These are phyloP conservation scores for Tribolium madens DNA, from an alignment of 1,140 invertebrate species.

Conservation along the genomic window DNA sequence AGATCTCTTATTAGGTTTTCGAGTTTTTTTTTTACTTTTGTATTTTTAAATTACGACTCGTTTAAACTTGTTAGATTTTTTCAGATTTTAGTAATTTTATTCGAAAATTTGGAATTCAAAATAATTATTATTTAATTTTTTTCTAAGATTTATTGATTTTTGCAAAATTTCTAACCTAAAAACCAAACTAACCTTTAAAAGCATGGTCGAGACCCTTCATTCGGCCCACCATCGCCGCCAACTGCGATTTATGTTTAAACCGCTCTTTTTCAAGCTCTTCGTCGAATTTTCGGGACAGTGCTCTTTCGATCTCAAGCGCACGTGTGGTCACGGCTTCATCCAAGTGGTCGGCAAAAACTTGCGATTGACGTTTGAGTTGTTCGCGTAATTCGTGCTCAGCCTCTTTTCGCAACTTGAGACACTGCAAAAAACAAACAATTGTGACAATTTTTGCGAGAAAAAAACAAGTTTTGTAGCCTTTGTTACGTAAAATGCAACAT, in stretches of 20 bases:
- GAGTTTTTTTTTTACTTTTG: no score
- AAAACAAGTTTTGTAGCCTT: not conserved
- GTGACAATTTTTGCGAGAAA: not conserved
- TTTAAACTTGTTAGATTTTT: no score
- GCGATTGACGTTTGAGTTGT: slow-evolving; percentile 83
- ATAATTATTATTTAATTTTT: no score
- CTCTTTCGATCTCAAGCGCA: slow-evolving; percentile 76
- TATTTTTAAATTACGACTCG: no score
- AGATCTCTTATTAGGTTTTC: no score
- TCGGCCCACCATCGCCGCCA: slow-evolving; percentile 85
- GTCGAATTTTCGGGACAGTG: slow-evolving; percentile 74
- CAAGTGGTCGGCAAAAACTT: slow-evolving; percentile 87
- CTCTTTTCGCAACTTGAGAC: slow-evolving; percentile 73
- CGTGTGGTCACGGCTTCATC: slow-evolving; percentile 79
- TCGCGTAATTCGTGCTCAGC: slow-evolving; percentile 81
- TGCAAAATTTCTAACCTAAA: not conserved
- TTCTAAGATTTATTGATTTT: no score
- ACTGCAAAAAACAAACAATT: slow-evolving; percentile 65
- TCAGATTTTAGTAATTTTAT: no score
- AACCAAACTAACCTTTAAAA: slow-evolving; percentile 75
- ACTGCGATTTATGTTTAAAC: slow-evolving; percentile 79
- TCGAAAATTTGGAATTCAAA: no score
- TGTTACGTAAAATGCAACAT: not conserved
- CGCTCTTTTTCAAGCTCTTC: slow-evolving; percentile 79
- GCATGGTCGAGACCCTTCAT: slow-evolving; percentile 90